Conservation (phyloP, 2,888 invertebrate species). For the Glaucopsyche alexis region DNA sequence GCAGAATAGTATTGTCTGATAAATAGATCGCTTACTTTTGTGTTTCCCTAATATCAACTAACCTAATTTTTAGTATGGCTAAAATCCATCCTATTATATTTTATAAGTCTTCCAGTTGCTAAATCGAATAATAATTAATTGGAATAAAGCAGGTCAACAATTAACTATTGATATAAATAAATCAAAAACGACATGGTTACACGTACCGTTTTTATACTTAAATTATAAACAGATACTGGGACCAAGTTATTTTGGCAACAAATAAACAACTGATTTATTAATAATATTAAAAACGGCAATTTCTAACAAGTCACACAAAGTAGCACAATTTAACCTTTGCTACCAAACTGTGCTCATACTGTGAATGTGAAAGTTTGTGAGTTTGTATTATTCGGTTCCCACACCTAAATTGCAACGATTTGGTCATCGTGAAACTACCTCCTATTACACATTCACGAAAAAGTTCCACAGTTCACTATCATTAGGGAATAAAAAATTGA, state of each 20-base stretch:
- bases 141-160: too few relatives aligned
- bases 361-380: slow-evolving; percentile 17
- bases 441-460: too few relatives aligned
- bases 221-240: not conserved
- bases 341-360: slow-evolving; percentile 13
- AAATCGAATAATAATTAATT: not conserved
- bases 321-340: slow-evolving; percentile 10
- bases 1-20: not conserved
- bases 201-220: not conserved
- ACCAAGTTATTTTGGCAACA: not conserved
- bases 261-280: not conserved
- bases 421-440: not conserved
- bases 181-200: too few relatives aligned
- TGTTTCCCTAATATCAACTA: too few relatives aligned
- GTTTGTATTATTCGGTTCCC: slow-evolving; percentile 18
- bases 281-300: not conserved
- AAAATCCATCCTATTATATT: not conserved
- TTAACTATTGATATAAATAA: too few relatives aligned
- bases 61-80: too few relatives aligned
- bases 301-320: not conserved
- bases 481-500: too few relatives aligned
- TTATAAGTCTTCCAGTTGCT: not conserved
- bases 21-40: not conserved
- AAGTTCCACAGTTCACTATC: not conserved
- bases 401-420: slow-evolving; percentile 12